phyloP scores from a whole-genome alignment of 2,113 vertebrate species.

The Tupaia chinensis region DNA sequence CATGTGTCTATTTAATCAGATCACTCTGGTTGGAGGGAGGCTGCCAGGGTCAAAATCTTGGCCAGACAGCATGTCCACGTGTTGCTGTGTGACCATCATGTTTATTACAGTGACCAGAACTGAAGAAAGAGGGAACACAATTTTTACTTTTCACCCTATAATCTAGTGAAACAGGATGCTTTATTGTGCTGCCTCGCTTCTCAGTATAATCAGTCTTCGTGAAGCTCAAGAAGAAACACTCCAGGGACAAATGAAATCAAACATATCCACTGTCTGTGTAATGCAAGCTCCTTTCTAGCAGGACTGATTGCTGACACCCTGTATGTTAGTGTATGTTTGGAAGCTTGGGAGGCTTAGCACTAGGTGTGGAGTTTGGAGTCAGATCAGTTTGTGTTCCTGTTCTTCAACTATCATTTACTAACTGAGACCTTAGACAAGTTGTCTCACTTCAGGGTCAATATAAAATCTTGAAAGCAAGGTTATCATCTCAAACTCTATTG shows the following conservation, averaged over 20 bases:
- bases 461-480: conserved; percentile 20
- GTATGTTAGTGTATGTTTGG: background rate
- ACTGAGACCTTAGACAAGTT: background rate
- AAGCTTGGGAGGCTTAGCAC: background rate
- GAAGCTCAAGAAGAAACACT: conserved; percentile 20
- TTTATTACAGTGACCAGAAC: background rate
- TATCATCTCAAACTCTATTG: background rate
- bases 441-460: background rate
- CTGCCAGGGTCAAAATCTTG: background rate
- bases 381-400: background rate
- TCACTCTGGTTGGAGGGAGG: background rate
- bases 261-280: background rate
- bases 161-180: conserved; percentile 23
- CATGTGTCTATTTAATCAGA: conserved; percentile 19
- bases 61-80: background rate
- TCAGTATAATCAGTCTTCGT: background rate
- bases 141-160: conserved; percentile 30
- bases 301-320: background rate
- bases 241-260: background rate
- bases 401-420: background rate
- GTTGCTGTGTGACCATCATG: background rate
- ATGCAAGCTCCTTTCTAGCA: conserved; percentile 6
- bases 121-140: background rate
- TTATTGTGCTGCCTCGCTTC: background rate
- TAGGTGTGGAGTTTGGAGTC: conserved; percentile 18